Evolutionary conservation across 1,140 invertebrate species (phyloP), one percentile per base, ranked within the genome.

Genomic region (Drosophila asahinai): DNA sequence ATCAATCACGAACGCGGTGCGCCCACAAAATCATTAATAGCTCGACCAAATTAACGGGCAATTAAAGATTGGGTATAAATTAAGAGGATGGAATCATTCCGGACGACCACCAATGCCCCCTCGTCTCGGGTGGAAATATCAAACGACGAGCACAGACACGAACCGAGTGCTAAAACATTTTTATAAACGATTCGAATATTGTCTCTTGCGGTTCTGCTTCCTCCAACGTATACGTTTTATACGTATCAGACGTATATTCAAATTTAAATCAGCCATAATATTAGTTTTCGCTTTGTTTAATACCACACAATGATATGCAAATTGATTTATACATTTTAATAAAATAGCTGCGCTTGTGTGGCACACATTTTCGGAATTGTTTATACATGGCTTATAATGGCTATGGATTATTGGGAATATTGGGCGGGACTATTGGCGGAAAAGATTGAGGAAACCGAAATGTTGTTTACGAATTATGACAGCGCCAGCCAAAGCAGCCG

Each of bases 271-370:
- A 72, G 72, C 73, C 73, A 65, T 78, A 83, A 77, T 71, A 83
- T 87, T 65, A 74, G 67, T 72, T 73, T 64, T 65, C 43, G 60
- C 43, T 63, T 73, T 64, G 80, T 60, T 77, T 66, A 59, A 81
- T 65, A 52, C 57, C 48, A 51, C 36, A 33, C 52, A 61, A 58
- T 64, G 68, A 71, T 47, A 79, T 64, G 73, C 61, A 64, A 81
- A 90, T 90, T 90, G 78, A 89, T 89, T 80, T 90, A 90, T 89
- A 63, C 19, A 72, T 72, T 64, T 66, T 61, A 65, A 62, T 51
- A 55, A 59, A 73, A 74, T 58, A 25, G 36, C 54, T 58, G 12
- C 65, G 15, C 65, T 58, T 51, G 67, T 48, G 45, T 73, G 71
- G 57, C 71, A 73, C 40, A 74, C 51, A 66, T 59, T 63, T 63